Evolutionary conservation across 2,888 invertebrate species (phyloP), one percentile per base, ranked within the genome.

Genomic region (Isoperla grammatica): DNA sequence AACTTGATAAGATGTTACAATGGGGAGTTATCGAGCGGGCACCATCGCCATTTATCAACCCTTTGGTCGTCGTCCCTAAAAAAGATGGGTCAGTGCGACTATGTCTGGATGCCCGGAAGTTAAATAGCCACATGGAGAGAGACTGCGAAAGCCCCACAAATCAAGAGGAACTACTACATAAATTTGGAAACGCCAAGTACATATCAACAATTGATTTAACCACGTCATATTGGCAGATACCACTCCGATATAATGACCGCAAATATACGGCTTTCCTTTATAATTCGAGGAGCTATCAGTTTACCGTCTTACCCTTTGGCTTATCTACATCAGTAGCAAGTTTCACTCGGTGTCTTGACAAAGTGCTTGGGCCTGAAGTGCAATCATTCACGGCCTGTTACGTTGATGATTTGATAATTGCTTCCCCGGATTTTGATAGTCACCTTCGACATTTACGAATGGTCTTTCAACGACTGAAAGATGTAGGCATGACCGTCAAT

Each of bases 301-400:
- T 68, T 56, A 61, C 65, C 49, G 65, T 69, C n/a, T 59, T 71
- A 1, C 66, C 67, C 6, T 71, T 70, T 54, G 70, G 68, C 1
- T 39, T 71, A 1, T 69, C 69, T 59, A 68, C 67, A 0, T 66
- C 66, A 4, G 48, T 22, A 2, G 22, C 8, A 6, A 20, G 6
- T 19, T 22, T 48, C 22, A 22, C n/a, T 2, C 23, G 23, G n/a
- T 48, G 45, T 8, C 12, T 45, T 19, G 12, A 22, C 2, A 48
- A 48, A n/a, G 48, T 22, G 8, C 20, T 48, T 8, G 23, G 23
- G 5, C 20, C 19, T 8, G 13, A 19, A 9, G 23, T 20, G 3
- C 19, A 22, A 8, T 11, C 17, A 17, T 45, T 45, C 15, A 19
- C 45, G 13, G 9, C 9, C 13, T n/a, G 13, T 2, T 48, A 22